Base-by-base conservation (phyloP, 2,888 invertebrate genomes). In the Pristionchus japonicus region DNA sequence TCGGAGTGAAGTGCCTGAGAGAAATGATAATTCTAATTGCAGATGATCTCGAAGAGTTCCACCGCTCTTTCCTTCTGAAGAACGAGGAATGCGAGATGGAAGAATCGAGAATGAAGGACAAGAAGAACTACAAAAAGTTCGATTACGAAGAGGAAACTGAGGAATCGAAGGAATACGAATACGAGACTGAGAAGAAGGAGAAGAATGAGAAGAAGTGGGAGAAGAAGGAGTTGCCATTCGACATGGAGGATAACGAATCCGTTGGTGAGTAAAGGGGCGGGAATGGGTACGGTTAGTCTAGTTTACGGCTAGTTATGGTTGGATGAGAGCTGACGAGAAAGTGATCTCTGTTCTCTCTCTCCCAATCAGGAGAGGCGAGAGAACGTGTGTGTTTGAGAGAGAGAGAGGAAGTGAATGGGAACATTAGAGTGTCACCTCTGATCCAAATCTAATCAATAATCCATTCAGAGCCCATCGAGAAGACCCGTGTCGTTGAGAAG, bases 11-110 rank as follows among this genome's bases (percentile, higher is more conserved):
- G 47, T n/a, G 3, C 1, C 13, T 40, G 43, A 61, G 20, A 11
- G 15, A 15, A 40, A 3, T 34, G 43, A 84, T 40, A 7, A n/a
- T 20, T 43, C 43, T 7, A 40, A 43, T 77, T 77, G 23, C 77
- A 88, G 89, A 90, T 23, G 91, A 93, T 90, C 67, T 93, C 87
- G 91, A 92, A 84, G 89, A 91, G 67, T 93, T 93, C 93, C 93
- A 93, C 90, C 91, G 92, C 86, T 92, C 92, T 34, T 93, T 91
- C 91, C 88, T 92, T 88, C 86, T 85, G 77, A 89, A 89, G 86
- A 80, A 61, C 77, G 40, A 70, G 64, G 88, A 88, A 37, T 86
- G 47, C 49, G 47, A 86, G 6, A 85, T 85, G 85, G 64, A 85
- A 13, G 85, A 85, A 37, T 61, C 61, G 61, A 40, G 64, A 64